phyloP scores from a whole-genome alignment of 2,888 invertebrate genomes.

The Macropis europaea region DNA sequence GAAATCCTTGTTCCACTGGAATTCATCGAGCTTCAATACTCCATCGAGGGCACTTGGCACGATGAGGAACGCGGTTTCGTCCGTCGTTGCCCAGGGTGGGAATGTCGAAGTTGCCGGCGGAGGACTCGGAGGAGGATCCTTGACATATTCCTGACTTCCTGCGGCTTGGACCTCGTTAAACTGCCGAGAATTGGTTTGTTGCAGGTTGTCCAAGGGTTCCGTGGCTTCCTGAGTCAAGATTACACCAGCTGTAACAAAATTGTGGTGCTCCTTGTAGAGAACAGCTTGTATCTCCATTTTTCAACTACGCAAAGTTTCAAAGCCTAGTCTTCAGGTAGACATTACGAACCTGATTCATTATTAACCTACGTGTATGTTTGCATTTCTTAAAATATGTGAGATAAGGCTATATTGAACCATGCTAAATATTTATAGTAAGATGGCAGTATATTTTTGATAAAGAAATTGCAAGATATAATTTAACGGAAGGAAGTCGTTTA shows the following conservation, averaged over 20 bases:
- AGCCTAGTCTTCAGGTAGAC: no score
- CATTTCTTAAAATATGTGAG: no score
- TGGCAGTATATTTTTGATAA: no score
- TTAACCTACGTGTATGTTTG: no score
- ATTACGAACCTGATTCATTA: no score
- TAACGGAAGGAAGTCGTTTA: no score
- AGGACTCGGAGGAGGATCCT: constrained; percentile 76
- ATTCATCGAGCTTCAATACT: constrained; percentile 85
- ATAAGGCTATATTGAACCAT: no score
- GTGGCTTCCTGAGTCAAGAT: constrained; percentile 85
- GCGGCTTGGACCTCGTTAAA: constrained; percentile 82
- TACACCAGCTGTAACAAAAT: constrained; percentile 84
- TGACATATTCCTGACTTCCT: constrained; percentile 76
- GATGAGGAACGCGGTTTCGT: constrained; percentile 75
- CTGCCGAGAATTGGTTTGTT: constrained; percentile 81
- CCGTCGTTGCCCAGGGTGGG: constrained; percentile 76
- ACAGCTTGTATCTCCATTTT: no score
- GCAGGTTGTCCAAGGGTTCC: constrained; percentile 71
- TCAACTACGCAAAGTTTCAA: no score
- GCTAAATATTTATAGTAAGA: no score
- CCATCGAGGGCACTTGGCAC: constrained; percentile 88
- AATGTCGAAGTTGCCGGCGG: constrained; percentile 74
- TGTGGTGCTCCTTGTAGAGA: no score
- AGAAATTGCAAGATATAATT: no score
- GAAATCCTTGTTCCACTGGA: constrained; percentile 83